Conservation (phyloP, 2,888 invertebrate genomes). For the Pristionchus fissidentatus region DNA sequence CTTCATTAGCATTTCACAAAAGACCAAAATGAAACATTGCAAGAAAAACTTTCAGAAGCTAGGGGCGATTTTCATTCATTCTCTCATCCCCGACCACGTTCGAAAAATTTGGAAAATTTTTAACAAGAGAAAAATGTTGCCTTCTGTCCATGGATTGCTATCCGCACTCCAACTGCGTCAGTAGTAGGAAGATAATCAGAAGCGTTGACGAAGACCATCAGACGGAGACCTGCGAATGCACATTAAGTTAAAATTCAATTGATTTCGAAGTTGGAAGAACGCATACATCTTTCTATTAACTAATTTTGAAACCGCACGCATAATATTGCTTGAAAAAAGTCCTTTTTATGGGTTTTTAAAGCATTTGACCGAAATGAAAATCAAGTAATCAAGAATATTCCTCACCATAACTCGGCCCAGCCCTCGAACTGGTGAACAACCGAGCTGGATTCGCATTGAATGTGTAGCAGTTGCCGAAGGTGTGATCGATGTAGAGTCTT, state of each 20-base stretch:
- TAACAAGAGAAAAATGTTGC: not conserved
- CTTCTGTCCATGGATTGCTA: conserved; percentile 71
- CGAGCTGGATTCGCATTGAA: conserved; percentile 67
- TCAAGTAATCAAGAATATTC: not conserved
- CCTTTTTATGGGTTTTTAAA: too few relatives aligned
- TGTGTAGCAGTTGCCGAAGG: conserved; percentile 74
- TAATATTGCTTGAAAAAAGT: too few relatives aligned
- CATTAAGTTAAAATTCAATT: too few relatives aligned
- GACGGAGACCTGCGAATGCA: conserved; percentile 65
- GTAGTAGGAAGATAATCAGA: conserved; percentile 75
- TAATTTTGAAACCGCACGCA: too few relatives aligned
- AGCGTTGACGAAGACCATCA: conserved; percentile 73
- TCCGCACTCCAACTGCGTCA: conserved; percentile 72
- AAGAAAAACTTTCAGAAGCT: too few relatives aligned
- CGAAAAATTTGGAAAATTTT: not conserved
- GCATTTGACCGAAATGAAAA: too few relatives aligned
- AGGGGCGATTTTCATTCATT: too few relatives aligned
- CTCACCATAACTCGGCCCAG: conserved; percentile 73
- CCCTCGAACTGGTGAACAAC: conserved; percentile 64
- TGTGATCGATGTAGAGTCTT: conserved; percentile 70
- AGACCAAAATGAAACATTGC: too few relatives aligned
- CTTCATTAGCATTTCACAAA: too few relatives aligned
- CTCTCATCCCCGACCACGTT: too few relatives aligned
- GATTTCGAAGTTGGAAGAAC: too few relatives aligned
- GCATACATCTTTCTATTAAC: too few relatives aligned